Percentiles rank a stretch among this genome's conserved stretches.
These are phyloP conservation scores for Plagodis pulveraria DNA, from an alignment of 2,888 invertebrate species.

Conservation along the genomic window DNA sequence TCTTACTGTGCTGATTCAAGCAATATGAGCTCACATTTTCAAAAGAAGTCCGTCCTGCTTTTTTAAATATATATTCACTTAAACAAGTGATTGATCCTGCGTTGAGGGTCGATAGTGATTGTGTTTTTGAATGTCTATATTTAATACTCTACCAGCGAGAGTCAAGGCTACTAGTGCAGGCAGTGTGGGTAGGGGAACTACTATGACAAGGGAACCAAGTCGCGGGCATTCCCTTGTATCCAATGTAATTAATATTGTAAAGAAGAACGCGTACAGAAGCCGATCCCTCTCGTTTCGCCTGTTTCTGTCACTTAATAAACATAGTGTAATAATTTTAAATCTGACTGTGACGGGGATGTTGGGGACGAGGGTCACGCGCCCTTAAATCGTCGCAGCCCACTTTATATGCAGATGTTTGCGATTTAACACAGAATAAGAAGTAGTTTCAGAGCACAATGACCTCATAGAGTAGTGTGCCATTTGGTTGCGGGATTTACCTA, in stretches of 20 bases:
- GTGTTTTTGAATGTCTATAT: too few relatives aligned
- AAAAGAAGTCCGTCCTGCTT: too few relatives aligned
- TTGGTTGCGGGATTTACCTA: too few relatives aligned
- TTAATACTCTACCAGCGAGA: too few relatives aligned
- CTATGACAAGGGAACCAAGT: too few relatives aligned
- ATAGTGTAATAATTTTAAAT: conserved; percentile 45
- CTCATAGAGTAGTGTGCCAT: conserved; percentile 8
- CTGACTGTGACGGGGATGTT: conserved; percentile 19
- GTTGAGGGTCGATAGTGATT: too few relatives aligned
- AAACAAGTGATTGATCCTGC: too few relatives aligned
- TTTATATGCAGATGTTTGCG: conserved; percentile 34
- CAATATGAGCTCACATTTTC: too few relatives aligned
- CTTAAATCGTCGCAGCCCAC: conserved; percentile 20
- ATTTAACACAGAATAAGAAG: neutral
- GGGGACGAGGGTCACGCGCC: conserved; percentile 26
- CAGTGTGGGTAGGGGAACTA: too few relatives aligned
- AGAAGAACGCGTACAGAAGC: conserved; percentile 34
- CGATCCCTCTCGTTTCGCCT: conserved; percentile 7
- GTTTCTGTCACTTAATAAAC: conserved; percentile 40
- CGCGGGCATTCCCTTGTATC: conserved; percentile 6
- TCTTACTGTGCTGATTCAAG: too few relatives aligned
- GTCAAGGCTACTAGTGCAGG: too few relatives aligned
- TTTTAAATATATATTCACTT: too few relatives aligned
- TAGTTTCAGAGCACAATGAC: conserved; percentile 28
- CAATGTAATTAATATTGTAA: conserved; percentile 46